Percentiles rank a stretch among this genome's conserved stretches.
Conservation (phyloP, 1,140 invertebrate species). For the Drosophila fuyamai region DNA sequence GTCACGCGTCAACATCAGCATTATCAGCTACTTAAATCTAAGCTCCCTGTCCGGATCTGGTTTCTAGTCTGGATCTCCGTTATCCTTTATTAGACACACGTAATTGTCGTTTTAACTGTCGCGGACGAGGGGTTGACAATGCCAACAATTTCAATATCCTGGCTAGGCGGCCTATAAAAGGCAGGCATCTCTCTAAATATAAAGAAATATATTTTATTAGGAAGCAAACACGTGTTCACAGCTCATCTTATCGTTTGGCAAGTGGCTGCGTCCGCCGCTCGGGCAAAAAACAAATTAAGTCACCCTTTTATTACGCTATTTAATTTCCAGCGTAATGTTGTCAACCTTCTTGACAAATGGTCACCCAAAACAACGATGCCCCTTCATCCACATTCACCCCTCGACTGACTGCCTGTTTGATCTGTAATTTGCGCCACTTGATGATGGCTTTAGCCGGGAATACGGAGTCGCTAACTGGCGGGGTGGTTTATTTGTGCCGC, state of each 20-base stretch:
- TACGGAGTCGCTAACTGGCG: conserved; percentile 32
- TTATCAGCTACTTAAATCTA: conserved; percentile 65
- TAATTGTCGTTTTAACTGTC: conserved; percentile 51
- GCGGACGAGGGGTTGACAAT: conserved; percentile 29
- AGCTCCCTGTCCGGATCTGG: conserved; percentile 7
- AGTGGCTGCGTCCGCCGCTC: conserved; percentile 15
- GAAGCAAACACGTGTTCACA: conserved; percentile 69
- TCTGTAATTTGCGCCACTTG: conserved; percentile 62
- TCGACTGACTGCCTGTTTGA: conserved; percentile 40
- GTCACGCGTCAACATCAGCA: conserved; percentile 50
- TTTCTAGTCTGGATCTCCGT: conserved; percentile 1
- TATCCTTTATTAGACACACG: conserved; percentile 37
- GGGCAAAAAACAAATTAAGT: conserved; percentile 69
- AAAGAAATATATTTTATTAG: conserved; percentile 61
- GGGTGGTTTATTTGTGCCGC: conserved; percentile 66
- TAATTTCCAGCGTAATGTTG: conserved; percentile 67
- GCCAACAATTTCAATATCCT: conserved; percentile 44
- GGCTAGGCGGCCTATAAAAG: conserved; percentile 18
- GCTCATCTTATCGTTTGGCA: conserved; percentile 43
- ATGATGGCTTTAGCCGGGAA: conserved; percentile 33
- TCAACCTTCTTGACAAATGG: conserved; percentile 58
- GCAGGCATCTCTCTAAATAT: conserved; percentile 12
- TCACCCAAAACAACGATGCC: conserved; percentile 45
- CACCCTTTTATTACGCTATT: conserved; percentile 71
- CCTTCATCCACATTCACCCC: not conserved